Base-by-base conservation (phyloP, 1,140 invertebrate genomes). In the Drosophila ogumai region DNA sequence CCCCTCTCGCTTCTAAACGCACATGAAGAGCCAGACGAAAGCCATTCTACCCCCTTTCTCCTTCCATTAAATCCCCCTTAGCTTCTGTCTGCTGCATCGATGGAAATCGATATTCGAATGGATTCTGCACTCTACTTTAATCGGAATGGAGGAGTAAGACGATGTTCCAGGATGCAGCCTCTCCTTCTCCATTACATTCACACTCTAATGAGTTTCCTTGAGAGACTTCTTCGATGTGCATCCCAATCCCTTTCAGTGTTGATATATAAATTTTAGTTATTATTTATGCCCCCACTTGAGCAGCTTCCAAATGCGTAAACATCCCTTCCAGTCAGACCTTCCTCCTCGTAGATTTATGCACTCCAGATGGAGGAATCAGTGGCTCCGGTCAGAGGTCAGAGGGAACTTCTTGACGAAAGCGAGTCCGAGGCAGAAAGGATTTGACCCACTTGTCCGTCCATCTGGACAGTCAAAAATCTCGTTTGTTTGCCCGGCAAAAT, bases 401-500 rank as follows among this genome's bases (percentile, higher is more conserved):
- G 52, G 43, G 15, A 64, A 34, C 41, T 55, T 41, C 22, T 56
- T 50, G 52, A 64, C 28, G 55, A 60, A 54, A 58, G 59, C 25
- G 22, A 79, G 75, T 74, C 49, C 55, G 47, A 76, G 64, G 68
- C 67, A 60, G 47, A 78, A 60, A 59, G 82, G 78, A 86, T 85
- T 81, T 86, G 82, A 86, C 82, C 82, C 82, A 78, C 69, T 84
- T 79, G 73, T 46, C 55, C 31, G 19, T 44, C 36, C 77, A 72
- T 22, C 60, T 61, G 54, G 54, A n/a, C 55, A 52, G 40, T 68
- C 63, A 25, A 38, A 79, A 58, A 58, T 71, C 68, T 54, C 61
- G 65, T 75, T 80, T 80, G 61, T 43, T 68, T 47, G 15, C 34
- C 46, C 36, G 12, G 57, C 43, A 61, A 84, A 79, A 84, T 85